A percentile compares a stretch with the other conserved stretches of the same genome.
phyloP scores from a whole-genome alignment of 1,140 invertebrate species.

The Stegodyphus dumicola region DNA sequence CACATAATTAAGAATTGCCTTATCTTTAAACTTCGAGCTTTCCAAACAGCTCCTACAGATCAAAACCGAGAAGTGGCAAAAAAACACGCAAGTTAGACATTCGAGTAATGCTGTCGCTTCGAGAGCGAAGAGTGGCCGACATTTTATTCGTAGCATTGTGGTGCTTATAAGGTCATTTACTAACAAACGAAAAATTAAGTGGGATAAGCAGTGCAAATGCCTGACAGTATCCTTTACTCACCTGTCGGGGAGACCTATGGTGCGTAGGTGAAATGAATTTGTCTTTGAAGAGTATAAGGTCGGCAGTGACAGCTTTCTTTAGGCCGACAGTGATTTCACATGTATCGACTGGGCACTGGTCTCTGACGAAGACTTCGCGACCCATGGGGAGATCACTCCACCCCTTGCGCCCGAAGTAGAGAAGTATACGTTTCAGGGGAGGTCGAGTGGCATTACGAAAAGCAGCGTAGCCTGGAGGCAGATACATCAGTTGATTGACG shows the following conservation, averaged over 20 bases:
- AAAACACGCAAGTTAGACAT: no score
- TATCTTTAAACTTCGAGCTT: no score
- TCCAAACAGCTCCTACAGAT: no score
- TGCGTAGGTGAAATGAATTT: constrained; percentile 73
- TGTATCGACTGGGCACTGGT: constrained; percentile 78
- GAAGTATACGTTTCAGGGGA: constrained; percentile 80
- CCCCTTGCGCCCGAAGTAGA: constrained; percentile 83
- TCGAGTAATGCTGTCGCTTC: no score
- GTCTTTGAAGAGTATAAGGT: constrained; percentile 90
- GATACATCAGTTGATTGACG: constrained; percentile 68
- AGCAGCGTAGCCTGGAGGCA: constrained; percentile 63
- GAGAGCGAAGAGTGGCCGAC: no score
- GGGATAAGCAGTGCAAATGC: no score
- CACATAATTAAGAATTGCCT: no score
- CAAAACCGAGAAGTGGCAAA: no score
- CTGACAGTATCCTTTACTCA: constrained; percentile 65
- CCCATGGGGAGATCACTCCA: constrained; percentile 80
- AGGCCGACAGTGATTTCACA: constrained; percentile 81
- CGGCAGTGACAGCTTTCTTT: constrained; percentile 78
- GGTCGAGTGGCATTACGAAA: constrained; percentile 47
- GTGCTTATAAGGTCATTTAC: no score
- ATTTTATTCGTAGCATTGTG: no score
- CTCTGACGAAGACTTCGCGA: constrained; percentile 75
- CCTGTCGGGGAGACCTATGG: constrained; percentile 76
- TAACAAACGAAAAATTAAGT: no score